phyloP scores from a whole-genome alignment of 2,888 invertebrate genomes.

The Hypomecis punctinalis region DNA sequence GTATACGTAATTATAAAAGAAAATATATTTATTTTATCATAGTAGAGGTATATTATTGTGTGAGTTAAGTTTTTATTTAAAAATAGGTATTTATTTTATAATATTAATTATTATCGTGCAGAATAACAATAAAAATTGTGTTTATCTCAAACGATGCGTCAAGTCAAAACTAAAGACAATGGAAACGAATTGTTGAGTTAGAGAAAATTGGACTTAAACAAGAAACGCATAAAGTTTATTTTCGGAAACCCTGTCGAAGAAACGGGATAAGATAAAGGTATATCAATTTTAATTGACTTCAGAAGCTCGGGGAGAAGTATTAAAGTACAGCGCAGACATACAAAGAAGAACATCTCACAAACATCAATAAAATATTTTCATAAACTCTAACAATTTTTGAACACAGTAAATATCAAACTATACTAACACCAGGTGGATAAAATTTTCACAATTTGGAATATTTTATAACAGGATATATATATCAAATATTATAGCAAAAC shows the following conservation, averaged over 20 bases:
- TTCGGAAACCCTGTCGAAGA: slow-evolving; percentile 59
- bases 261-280: slow-evolving; percentile 53
- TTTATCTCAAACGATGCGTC: not conserved
- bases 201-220: slow-evolving; percentile 22
- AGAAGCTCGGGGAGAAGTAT: slow-evolving; percentile 66
- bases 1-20: too few relatives aligned
- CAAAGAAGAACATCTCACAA: slow-evolving; percentile 14
- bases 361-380: not conserved
- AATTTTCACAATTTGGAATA: slow-evolving; percentile 30
- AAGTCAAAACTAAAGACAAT: not conserved
- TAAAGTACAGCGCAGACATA: slow-evolving; percentile 34
- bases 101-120: too few relatives aligned
- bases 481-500: slow-evolving; percentile 58
- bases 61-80: too few relatives aligned
- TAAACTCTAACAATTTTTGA: slow-evolving; percentile 46
- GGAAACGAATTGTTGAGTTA: slow-evolving; percentile 4
- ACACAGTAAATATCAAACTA: slow-evolving; percentile 51
- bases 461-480: slow-evolving; percentile 25
- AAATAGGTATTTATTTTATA: too few relatives aligned
- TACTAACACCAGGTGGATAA: slow-evolving; percentile 33
- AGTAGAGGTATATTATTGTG: too few relatives aligned
- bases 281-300: slow-evolving; percentile 65
- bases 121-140: too few relatives aligned
- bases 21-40: too few relatives aligned
- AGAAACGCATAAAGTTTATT: slow-evolving; percentile 27